Evolutionary conservation across 1,140 invertebrate species (phyloP), one percentile per base, ranked within the genome.

Genomic region (Drosophila simulans): DNA sequence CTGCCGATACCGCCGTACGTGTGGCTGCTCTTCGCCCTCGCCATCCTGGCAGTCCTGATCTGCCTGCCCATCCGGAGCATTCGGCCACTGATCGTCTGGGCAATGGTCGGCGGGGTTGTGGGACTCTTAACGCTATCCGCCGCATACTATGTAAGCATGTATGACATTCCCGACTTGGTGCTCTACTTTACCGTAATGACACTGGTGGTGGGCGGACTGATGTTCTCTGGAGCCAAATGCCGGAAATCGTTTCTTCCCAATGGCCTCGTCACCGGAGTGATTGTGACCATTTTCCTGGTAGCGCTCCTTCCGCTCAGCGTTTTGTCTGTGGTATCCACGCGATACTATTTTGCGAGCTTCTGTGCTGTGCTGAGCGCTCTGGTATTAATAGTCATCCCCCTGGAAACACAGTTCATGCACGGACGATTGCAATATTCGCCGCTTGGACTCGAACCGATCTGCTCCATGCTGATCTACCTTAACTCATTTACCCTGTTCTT

Each of bases 391-490:
- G 3, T n/a, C 0, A n/a, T 69, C 8, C 49, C 55, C 10, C 46
- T 57, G 11, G 39, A 75, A 4, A 35, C 56, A 0, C 56, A 62
- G 35, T 68, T 35, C 4, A 57, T 77, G 2, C 56, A 75, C 40
- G 74, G 66, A 0, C 57, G 72, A 0, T 22, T 68, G 5, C 39
- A 42, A 7, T 68, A 42, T 15, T 10, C 51, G 1, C 63, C 74
- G 0, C 3, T 74, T 0, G 11, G n/a, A 2, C 35, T 74, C 5
- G 13, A n/a, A 1, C 11, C 60, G 13, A 10, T 31, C 40, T 68
- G 62, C n/a, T 8, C 63, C n/a, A 13, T 52, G 22, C 12, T 15
- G 4, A 7, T 69, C 17, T 62, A 43, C 35, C 11, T 48, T 3
- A 11, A 39, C 13, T 42, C 22, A 17, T 10, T 27, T 3, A 3